Evolutionary conservation across 2,797 vertebrate species (phyloP).

Genomic region (Apogon talboti): DNA sequence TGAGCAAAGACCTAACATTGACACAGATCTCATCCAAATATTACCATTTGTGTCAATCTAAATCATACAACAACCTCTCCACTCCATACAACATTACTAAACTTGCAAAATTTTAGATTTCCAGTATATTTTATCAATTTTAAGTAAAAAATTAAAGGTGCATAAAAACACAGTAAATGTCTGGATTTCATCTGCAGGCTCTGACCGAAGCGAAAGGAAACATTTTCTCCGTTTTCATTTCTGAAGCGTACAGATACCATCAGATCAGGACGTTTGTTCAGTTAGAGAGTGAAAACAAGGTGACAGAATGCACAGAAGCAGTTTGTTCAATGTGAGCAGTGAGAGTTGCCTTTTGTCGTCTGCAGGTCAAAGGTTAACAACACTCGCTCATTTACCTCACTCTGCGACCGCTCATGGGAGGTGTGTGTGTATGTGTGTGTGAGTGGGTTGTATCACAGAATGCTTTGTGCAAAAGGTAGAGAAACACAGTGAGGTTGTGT

Average conservation of each 20-base stretch:
- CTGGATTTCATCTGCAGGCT: not conserved
- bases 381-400: slow-evolving; percentile 30
- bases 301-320: not conserved
- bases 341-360: slow-evolving; percentile 48
- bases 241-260: slow-evolving; percentile 2
- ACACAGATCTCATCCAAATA: too few species aligned
- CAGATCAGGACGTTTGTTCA: slow-evolving; percentile 5
- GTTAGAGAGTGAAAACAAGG: not conserved
- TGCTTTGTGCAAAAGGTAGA: too few species aligned
- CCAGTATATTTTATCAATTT: too few species aligned
- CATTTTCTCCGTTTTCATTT: slow-evolving; percentile 25
- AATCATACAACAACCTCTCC: too few species aligned
- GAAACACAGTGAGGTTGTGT: too few species aligned
- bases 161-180: not conserved
- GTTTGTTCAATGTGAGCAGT: slow-evolving; percentile 36
- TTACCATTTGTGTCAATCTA: too few species aligned
- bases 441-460: not conserved
- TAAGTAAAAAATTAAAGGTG: too few species aligned
- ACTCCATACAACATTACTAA: too few species aligned
- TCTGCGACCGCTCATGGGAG: slow-evolving; percentile 36
- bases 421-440: too few species aligned
- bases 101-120: too few species aligned
- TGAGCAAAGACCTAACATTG: too few species aligned
- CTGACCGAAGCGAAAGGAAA: not conserved
- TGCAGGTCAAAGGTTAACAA: slow-evolving; percentile 51